phyloP scores from a whole-genome alignment of 2,797 vertebrate species.

The Sebastes oblongus region DNA sequence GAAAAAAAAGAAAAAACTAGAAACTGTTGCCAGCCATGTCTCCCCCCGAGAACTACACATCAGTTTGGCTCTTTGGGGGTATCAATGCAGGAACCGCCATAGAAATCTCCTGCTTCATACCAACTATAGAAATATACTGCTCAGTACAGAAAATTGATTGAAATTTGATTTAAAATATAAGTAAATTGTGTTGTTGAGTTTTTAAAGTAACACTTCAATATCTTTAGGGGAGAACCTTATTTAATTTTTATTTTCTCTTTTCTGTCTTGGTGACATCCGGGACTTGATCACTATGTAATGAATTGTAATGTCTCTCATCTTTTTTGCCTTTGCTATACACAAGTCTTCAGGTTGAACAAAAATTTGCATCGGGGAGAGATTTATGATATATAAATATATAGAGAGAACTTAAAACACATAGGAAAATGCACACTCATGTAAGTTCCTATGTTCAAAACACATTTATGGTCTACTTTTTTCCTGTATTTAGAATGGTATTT shows the following conservation, averaged over 20 bases:
- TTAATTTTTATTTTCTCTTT: constrained; percentile 89
- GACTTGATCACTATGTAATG: constrained; percentile 87
- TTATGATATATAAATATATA: constrained; percentile 89
- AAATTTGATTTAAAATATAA: constrained; percentile 85
- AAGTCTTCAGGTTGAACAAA: constrained; percentile 96
- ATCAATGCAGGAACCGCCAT: constrained; percentile 93
- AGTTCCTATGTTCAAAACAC: constrained; percentile 98
- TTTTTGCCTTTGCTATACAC: constrained; percentile 95
- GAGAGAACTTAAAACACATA: constrained; percentile 94
- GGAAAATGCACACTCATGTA: constrained; percentile 98
- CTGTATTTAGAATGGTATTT: constrained; percentile 99
- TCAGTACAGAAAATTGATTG: constrained; percentile 86
- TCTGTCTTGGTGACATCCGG: constrained; percentile 88
- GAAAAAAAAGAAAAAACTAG: constrained; percentile 50
- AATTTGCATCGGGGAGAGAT: constrained; percentile 93
- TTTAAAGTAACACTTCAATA: constrained; percentile 86
- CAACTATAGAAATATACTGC: constrained; percentile 87
- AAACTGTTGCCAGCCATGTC: constrained; percentile 87
- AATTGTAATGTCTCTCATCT: constrained; percentile 85
- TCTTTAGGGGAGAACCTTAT: constrained; percentile 92
- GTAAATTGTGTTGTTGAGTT: constrained; percentile 80
- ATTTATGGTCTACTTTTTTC: constrained; percentile 95
- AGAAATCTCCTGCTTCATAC: constrained; percentile 88
- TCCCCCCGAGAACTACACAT: constrained; percentile 85
- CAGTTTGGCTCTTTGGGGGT: constrained; percentile 82